phyloP scores from a whole-genome alignment of 2,888 invertebrate genomes.

The Melanostoma scalare region DNA sequence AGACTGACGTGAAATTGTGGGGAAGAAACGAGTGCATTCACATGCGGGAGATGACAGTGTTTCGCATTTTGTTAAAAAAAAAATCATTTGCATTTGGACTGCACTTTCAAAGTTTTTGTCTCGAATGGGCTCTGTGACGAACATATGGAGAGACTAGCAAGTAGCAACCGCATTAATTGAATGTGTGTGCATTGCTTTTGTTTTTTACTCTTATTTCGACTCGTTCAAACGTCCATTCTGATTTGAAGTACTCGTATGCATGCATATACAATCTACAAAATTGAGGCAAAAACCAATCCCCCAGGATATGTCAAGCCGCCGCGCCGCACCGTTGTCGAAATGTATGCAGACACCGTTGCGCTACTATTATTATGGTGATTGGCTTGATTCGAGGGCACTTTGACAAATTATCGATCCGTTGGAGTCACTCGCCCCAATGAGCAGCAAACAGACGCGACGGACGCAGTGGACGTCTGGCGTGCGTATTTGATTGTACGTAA shows the following conservation, averaged over 20 bases:
- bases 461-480: slow-evolving; percentile 51
- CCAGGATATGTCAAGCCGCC: slow-evolving; percentile 52
- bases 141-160: slow-evolving; percentile 27
- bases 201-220: background rate
- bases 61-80: slow-evolving; percentile 1
- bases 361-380: slow-evolving; percentile 68
- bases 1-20: slow-evolving; percentile 35
- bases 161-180: slow-evolving; percentile 60
- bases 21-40: background rate
- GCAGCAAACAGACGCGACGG: slow-evolving; percentile 11
- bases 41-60: slow-evolving; percentile 48
- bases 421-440: slow-evolving; percentile 55
- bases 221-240: slow-evolving; percentile 1
- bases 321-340: slow-evolving; percentile 4
- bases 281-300: slow-evolving; percentile 59
- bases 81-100: slow-evolving; percentile 54
- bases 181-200: slow-evolving; percentile 60
- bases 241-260: background rate
- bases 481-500: slow-evolving; percentile 43
- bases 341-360: slow-evolving; percentile 57
- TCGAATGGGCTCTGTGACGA: background rate
- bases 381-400: slow-evolving; percentile 70
- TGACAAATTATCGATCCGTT: slow-evolving; percentile 70
- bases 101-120: slow-evolving; percentile 51
- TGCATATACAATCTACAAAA: slow-evolving; percentile 33